Base-by-base conservation (phyloP, 2,797 vertebrate genomes). In the Dermochelys coriacea region DNA sequence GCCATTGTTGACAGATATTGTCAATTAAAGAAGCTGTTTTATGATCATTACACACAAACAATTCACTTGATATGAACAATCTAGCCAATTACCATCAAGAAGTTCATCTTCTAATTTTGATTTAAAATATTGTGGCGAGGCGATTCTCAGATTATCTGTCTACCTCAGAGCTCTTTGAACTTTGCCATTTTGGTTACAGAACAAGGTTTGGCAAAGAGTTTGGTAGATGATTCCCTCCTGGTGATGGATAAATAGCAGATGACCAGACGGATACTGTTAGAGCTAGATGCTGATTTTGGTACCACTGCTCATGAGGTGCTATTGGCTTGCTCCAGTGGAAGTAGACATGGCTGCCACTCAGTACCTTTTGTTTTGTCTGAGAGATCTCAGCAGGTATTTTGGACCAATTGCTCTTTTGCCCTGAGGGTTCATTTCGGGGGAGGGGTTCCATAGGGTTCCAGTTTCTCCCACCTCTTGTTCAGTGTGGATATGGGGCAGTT, bases 131-230 rank as follows among this genome's bases (percentile, higher is more conserved):
- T 5, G 34, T 50, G 14, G 18, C 41, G 47, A 57, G 52, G 55
- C 6, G 51, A 34, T 16, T 78, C 68, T 61, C 85, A 41, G n/a
- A 64, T 12, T 0, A 6, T 55, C 84, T 0, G 4, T 55, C 82
- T 88, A 25, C 77, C 15, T 86, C 12, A 45, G 79, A 78, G 31
- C 27, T 89, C 49, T 93, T 90, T 89, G 49, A 91, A 52, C 45
- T 0, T 80, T 83, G 31, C 79, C 77, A 51, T 68, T 84, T 29
- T 31, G 27, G 27, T 55, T 18, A 45, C 74, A 57, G 37, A 59
- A 37, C 37, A 12, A 27, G 37, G 41, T 41, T 12, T 31, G 27
- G 52, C 14, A 45, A 57, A 82, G 27, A 75, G 41, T 45, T 45
- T 29, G 25, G 18, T 31, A 52, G 80, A 31, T 57, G 51, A 19